Evolutionary conservation across 2,797 vertebrate genomes (phyloP).

Genomic region (Pteronotus mesoamericanus): DNA sequence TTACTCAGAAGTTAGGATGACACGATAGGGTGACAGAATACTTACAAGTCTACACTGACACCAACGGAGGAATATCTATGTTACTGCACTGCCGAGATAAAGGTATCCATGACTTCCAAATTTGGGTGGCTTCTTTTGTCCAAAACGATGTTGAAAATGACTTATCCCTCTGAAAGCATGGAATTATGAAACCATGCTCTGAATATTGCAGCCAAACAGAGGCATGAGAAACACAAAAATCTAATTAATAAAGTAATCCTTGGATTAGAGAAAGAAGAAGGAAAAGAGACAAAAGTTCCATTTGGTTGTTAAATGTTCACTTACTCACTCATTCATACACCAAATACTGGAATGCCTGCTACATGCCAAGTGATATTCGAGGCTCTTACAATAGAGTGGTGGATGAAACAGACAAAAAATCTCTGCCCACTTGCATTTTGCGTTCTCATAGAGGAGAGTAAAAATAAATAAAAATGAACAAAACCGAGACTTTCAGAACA

Average conservation of each 20-base stretch:
- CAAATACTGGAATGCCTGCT: neutral
- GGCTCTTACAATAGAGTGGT: neutral
- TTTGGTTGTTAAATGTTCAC: neutral
- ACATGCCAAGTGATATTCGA: neutral
- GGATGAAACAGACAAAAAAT: neutral
- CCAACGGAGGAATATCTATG: neutral
- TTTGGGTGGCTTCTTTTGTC: neutral
- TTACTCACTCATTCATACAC: neutral
- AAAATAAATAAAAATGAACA: neutral
- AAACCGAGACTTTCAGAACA: neutral
- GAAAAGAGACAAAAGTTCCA: neutral
- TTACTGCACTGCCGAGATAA: neutral
- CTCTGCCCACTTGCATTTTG: neutral
- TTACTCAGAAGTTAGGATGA: neutral
- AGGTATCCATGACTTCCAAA: neutral
- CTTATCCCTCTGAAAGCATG: neutral
- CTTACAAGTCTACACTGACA: neutral
- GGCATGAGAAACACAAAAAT: neutral
- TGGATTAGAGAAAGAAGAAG: neutral
- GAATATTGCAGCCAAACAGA: neutral
- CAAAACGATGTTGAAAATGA: neutral
- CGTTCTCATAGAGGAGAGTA: neutral
- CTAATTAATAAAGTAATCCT: neutral
- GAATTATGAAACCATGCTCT: neutral
- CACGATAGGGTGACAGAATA: neutral